Evolutionary conservation across 1,140 invertebrate species (phyloP).

Genomic region (Drosophila pruinosa): DNA sequence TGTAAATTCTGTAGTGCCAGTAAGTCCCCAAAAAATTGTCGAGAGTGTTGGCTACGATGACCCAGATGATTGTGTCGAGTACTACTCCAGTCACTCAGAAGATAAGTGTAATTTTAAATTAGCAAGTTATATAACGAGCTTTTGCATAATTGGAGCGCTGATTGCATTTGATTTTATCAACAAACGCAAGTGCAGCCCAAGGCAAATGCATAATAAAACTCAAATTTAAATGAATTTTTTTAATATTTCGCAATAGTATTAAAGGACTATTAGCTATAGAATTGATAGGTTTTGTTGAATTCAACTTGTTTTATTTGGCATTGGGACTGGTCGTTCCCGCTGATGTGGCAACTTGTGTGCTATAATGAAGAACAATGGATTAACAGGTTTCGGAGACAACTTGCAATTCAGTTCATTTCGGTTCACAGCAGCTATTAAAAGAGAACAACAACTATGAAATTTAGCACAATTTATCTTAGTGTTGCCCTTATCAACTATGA

Average conservation of each 20-base stretch:
- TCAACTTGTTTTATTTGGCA: not conserved
- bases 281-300: not conserved
- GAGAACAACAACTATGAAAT: slow-evolving; percentile 55
- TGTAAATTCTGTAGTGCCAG: not conserved
- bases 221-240: no score
- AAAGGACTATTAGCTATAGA: not conserved
- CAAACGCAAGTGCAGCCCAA: not conserved
- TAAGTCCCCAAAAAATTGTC: not conserved
- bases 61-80: no score
- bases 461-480: slow-evolving; percentile 50
- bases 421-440: slow-evolving; percentile 20
- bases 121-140: not conserved
- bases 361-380: slow-evolving; percentile 8
- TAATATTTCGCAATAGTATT: no score
- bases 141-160: slow-evolving; percentile 11
- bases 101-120: not conserved
- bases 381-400: slow-evolving; percentile 53
- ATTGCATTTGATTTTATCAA: not conserved
- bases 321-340: not conserved
- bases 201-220: no score
- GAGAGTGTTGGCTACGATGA: not conserved
- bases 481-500: slow-evolving; percentile 12
- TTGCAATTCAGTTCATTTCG: slow-evolving; percentile 55
- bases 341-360: not conserved
- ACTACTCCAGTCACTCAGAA: not conserved